These are phyloP conservation scores for Paramormyrops hopkinsi DNA, from an alignment of 2,797 vertebrate species.

Conservation along the genomic window DNA sequence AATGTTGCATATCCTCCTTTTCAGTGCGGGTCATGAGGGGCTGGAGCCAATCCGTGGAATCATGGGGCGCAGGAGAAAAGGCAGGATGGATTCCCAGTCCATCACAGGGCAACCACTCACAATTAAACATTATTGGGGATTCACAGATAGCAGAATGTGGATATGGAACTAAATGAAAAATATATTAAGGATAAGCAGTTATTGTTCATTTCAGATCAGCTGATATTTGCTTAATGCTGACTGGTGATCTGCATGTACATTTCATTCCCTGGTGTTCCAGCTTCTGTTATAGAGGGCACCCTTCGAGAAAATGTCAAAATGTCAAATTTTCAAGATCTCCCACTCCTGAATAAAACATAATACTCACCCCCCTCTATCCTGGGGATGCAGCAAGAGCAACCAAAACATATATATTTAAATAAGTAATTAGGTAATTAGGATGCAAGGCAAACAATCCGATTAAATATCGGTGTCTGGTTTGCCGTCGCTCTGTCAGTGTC, in stretches of 20 bases:
- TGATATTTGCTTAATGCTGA: slow-evolving; percentile 1
- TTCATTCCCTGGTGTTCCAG: slow-evolving; percentile 17
- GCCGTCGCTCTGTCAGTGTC: background rate
- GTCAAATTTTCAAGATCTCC: slow-evolving; percentile 39
- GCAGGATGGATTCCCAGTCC: background rate
- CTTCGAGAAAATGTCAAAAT: slow-evolving; percentile 41
- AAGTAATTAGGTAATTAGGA: slow-evolving; percentile 4
- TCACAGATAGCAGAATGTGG: background rate
- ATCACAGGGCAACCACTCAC: background rate
- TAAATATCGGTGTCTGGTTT: background rate
- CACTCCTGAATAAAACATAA: slow-evolving; percentile 53
- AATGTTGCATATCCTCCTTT: background rate
- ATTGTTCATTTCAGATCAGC: slow-evolving; percentile 1
- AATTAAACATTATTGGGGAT: background rate
- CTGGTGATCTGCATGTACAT: slow-evolving; percentile 25
- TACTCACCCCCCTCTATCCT: slow-evolving; percentile 23
- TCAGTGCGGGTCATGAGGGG: background rate
- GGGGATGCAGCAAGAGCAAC: slow-evolving; percentile 22
- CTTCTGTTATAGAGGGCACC: slow-evolving; percentile 23
- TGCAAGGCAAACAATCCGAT: slow-evolving; percentile 14
- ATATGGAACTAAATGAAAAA: background rate
- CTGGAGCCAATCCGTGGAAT: background rate
- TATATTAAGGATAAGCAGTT: background rate
- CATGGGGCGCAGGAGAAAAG: background rate
- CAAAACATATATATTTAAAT: slow-evolving; percentile 18